Conservation (phyloP, 2,797 vertebrate genomes). For the Uromys caudimaculatus region DNA sequence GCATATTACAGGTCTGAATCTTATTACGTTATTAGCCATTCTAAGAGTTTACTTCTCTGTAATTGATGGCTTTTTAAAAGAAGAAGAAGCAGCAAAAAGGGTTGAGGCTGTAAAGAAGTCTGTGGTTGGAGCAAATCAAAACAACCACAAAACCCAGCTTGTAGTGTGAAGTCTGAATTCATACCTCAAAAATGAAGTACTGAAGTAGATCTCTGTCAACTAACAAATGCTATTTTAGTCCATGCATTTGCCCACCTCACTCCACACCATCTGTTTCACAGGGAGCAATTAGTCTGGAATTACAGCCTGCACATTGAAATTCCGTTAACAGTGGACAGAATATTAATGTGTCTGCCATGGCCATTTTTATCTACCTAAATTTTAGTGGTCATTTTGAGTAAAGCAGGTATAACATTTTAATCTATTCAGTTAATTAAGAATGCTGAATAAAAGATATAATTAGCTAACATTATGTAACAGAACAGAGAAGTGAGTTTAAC, state of each 20-base stretch:
- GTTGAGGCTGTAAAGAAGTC: background rate
- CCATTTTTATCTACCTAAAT: slow-evolving; percentile 63
- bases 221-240: slow-evolving; percentile 71
- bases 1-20: fast-evolving
- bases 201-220: slow-evolving; percentile 62
- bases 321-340: slow-evolving; percentile 58
- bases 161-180: slow-evolving; percentile 21
- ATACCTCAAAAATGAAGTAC: slow-evolving; percentile 49
- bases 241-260: slow-evolving; percentile 60
- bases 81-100: background rate
- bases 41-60: background rate
- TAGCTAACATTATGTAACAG: slow-evolving; percentile 33
- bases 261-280: slow-evolving; percentile 54
- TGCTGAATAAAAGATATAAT: slow-evolving; percentile 49
- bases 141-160: background rate
- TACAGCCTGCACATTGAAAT: slow-evolving; percentile 71
- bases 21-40: background rate
- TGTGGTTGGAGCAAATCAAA: background rate
- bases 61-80: background rate
- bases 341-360: slow-evolving; percentile 45
- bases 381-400: slow-evolving; percentile 71
- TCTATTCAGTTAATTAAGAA: slow-evolving; percentile 67
- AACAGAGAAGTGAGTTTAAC: background rate
- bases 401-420: slow-evolving; percentile 42
- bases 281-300: slow-evolving; percentile 74